A percentile compares a stretch with the other conserved stretches of the same genome.
Conservation (phyloP, 2,113 vertebrate genomes). For the Tachysurus fulvidraco region DNA sequence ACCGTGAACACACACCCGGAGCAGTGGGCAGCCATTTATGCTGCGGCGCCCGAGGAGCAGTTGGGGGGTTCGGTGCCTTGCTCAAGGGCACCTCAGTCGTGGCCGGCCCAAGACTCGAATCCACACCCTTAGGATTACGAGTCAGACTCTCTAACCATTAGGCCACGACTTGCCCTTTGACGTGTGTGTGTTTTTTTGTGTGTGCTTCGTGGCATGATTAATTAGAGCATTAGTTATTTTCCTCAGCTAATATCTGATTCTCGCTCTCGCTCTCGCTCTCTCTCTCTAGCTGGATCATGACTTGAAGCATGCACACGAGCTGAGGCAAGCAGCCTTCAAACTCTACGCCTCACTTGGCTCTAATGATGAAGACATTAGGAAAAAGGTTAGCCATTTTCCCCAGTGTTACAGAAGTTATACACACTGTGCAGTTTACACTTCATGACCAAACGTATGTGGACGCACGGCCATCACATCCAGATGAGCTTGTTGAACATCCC, state of each 20-base stretch:
- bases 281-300: slow-evolving; percentile 89
- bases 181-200: too few species aligned
- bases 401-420: not conserved
- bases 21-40: too few species aligned
- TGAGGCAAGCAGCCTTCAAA: slow-evolving; percentile 98
- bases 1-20: too few species aligned
- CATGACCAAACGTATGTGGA: not conserved
- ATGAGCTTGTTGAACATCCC: not conserved
- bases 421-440: not conserved
- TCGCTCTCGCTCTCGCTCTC: not conserved
- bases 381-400: slow-evolving; percentile 81
- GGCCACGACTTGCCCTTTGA: too few species aligned
- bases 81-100: too few species aligned
- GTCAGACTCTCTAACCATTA: too few species aligned
- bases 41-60: too few species aligned
- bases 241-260: not conserved
- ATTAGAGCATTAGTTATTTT: not conserved
- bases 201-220: not conserved
- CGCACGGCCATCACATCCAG: not conserved
- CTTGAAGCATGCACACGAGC: slow-evolving; percentile 95
- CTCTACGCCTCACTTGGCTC: slow-evolving; percentile 96
- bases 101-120: too few species aligned
- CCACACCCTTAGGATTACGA: too few species aligned
- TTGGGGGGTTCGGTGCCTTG: too few species aligned
- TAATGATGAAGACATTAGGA: slow-evolving; percentile 98